These are phyloP conservation scores for Heliocidaris erythrogramma DNA, from an alignment of 35 echinoderm and acorn worm genomes.

Conservation along the genomic window DNA sequence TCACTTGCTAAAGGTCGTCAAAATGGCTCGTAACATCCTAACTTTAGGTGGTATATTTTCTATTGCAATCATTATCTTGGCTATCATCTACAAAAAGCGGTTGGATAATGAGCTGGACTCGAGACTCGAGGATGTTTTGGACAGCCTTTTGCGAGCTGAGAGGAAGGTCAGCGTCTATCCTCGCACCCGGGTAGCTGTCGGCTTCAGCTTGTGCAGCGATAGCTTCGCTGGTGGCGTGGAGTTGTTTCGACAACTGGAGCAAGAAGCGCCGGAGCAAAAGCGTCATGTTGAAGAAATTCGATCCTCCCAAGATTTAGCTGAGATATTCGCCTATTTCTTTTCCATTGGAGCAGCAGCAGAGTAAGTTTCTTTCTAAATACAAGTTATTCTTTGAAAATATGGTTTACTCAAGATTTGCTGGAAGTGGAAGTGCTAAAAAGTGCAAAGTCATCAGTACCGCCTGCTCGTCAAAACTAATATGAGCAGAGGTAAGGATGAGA, in stretches of 20 bases:
- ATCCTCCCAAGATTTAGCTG: conserved; percentile 4
- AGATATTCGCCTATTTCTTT: conserved; percentile 42
- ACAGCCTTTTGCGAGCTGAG: conserved; percentile 14
- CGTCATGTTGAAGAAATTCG: conserved; percentile 19
- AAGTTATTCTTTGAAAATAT: no score
- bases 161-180: background rate
- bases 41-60: conserved; percentile 31
- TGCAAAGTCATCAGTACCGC: background rate
- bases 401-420: no score
- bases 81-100: conserved; percentile 16
- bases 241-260: background rate
- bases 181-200: conserved; percentile 38
- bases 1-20: background rate
- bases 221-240: conserved; percentile 17
- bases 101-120: conserved; percentile 15
- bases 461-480: no score
- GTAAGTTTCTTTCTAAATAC: background rate
- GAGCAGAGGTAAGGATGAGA: no score
- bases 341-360: conserved; percentile 26
- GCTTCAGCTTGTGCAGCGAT: conserved; percentile 43
- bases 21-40: conserved; percentile 37
- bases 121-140: conserved; percentile 13
- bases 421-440: background rate
- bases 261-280: background rate
- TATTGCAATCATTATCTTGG: conserved; percentile 24